Conservation (phyloP, 2,888 invertebrate species). For the Linyphia triangularis region DNA sequence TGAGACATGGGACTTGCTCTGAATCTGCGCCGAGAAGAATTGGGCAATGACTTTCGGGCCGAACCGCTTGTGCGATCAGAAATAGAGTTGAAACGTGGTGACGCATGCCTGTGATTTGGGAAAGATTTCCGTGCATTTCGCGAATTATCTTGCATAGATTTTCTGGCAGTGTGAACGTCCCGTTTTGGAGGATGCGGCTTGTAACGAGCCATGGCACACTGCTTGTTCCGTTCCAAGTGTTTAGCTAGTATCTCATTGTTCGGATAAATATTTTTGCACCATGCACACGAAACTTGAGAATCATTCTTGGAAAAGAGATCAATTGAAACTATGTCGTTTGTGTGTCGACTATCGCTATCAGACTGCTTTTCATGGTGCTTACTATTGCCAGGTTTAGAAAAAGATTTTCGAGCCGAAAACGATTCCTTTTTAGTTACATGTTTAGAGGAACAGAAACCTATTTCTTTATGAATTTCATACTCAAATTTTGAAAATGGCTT, state of each 20-base stretch:
- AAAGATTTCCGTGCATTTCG: slow-evolving; percentile 61
- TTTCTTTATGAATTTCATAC: slow-evolving; percentile 30
- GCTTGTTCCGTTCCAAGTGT: slow-evolving; percentile 32
- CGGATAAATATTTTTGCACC: slow-evolving; percentile 46
- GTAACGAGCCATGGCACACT: slow-evolving; percentile 47
- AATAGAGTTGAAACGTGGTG: not conserved
- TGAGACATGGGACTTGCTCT: not conserved
- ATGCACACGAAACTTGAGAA: not conserved
- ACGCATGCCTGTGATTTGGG: not conserved
- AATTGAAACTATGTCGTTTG: not conserved
- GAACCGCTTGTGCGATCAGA: not conserved
- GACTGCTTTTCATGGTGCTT: not conserved
- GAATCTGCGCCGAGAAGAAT: not conserved
- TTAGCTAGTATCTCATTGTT: slow-evolving; percentile 21
- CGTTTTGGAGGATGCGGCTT: not conserved
- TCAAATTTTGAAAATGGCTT: slow-evolving; percentile 18
- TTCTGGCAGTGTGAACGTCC: slow-evolving; percentile 36
- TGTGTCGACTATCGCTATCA: not conserved
- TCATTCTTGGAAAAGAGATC: not conserved
- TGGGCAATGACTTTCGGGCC: slow-evolving; percentile 44
- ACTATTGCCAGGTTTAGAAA: not conserved
- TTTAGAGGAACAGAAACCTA: slow-evolving; percentile 16
- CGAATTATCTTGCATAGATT: slow-evolving; percentile 3
- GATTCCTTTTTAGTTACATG: not conserved
- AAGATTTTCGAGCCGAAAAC: slow-evolving; percentile 57